Base-by-base conservation (phyloP, 2,113 vertebrate genomes). In the Phrynosoma blainvillii region DNA sequence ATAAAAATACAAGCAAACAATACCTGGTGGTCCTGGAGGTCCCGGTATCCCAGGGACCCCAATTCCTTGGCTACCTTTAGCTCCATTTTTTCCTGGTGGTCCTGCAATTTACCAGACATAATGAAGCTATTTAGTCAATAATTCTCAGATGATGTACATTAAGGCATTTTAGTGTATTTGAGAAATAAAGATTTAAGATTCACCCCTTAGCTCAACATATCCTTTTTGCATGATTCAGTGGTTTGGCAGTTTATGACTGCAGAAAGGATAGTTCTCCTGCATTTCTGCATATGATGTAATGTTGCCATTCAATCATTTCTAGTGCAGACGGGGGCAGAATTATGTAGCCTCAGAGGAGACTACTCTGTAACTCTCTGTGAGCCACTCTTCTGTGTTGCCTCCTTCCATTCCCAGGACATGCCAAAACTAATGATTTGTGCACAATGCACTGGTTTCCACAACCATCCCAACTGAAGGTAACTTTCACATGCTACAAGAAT, bases 1-100 rank as follows among this genome's bases (percentile, higher is more conserved):
- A 30, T 27, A 88, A 9, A 82, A 66, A 84, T 81, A 73, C 40
- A 74, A 32, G 7, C 87, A 82, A 77, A 40, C 1, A 36, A 83
- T 0, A 98, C 99, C 99, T 97, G 97, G 97, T 75, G 96, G 96
- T 74, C 99, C 99, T 30, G 97, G 98, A 16, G 97, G 97, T 0
- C 99, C 98, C 89, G 96, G 98, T 27, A 98, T 96, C 89, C 99
- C 99, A 91, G 93, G 94, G 21, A 92, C 93, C 1, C 97, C 97
- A 84, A 97, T 92, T 92, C 99, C 98, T 96, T 96, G 96, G 82
- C 21, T 97, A 62, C 98, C 99, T 85, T 97, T 99, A 74, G 96
- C 98, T 1, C 99, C 98, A 3, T 96, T 97, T 85, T 96, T 96
- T 91, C 99, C 99, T 66, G 96, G 97, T 32, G 97, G 95, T n/a